Conservation (phyloP, 2,113 vertebrate species). For the Tamias sibiricus region DNA sequence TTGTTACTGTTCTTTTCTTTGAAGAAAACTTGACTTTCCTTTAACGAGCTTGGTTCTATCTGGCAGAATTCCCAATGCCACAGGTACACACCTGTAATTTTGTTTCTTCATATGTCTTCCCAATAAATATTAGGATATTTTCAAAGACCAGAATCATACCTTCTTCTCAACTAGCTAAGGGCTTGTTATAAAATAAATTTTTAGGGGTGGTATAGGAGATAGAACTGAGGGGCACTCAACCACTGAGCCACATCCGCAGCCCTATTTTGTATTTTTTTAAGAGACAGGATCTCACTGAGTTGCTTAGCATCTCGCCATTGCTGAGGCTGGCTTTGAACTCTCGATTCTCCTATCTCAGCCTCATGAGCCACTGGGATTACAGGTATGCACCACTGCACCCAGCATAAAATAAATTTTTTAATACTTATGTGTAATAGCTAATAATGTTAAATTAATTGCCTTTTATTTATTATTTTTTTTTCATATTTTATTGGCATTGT, state of each 20-base stretch:
- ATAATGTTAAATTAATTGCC: neutral
- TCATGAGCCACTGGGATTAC: too few relatives aligned
- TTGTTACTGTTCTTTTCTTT: neutral
- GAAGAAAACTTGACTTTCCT: neutral
- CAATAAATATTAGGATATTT: neutral
- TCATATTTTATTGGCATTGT: too few relatives aligned
- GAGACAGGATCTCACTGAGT: too few relatives aligned
- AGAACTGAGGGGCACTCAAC: too few relatives aligned
- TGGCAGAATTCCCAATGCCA: neutral
- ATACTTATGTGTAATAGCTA: neutral
- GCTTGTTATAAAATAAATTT: neutral
- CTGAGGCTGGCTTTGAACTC: too few relatives aligned
- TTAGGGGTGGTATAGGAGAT: neutral
- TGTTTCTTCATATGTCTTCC: neutral
- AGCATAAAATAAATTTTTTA: neutral
- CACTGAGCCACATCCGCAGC: too few relatives aligned
- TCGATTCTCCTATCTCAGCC: too few relatives aligned
- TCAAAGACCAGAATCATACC: neutral
- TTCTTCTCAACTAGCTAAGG: neutral
- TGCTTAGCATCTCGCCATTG: too few relatives aligned
- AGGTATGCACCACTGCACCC: too few relatives aligned
- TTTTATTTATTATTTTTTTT: neutral
- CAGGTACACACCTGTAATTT: neutral
- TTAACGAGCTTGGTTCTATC: neutral
- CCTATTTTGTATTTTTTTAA: too few relatives aligned